phyloP scores from a whole-genome alignment of 2,113 vertebrate species.

The Jacana jacana region DNA sequence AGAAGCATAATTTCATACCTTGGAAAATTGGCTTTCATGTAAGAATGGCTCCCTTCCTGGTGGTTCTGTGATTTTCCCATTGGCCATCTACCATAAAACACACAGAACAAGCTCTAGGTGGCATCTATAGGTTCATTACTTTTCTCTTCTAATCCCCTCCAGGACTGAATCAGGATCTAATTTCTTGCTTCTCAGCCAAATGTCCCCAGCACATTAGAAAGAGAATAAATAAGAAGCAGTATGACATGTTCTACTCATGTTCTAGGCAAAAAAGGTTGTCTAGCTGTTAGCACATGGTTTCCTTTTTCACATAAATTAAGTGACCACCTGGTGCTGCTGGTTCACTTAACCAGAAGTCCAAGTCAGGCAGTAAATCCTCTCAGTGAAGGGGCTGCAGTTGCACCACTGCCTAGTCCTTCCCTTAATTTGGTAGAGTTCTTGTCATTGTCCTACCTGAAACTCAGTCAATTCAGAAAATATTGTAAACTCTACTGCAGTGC shows the following conservation, averaged over 20 bases:
- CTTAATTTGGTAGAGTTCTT: neutral
- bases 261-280: neutral
- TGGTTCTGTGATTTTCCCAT: neutral
- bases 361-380: neutral
- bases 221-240: neutral
- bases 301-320: neutral
- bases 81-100: neutral
- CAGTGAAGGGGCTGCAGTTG: neutral
- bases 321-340: too few species aligned
- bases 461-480: neutral
- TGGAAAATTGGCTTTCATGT: accelerated
- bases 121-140: neutral
- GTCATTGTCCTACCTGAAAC: neutral
- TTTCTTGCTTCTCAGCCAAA: neutral
- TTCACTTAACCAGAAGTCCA: neutral
- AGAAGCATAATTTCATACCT: neutral
- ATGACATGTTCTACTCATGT: neutral
- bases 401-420: neutral
- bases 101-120: neutral
- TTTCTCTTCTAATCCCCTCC: neutral
- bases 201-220: neutral
- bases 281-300: neutral
- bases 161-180: neutral
- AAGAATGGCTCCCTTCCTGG: neutral
- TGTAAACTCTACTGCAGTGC: neutral